Base-by-base conservation (phyloP, 2,888 invertebrate species). In the Trichogramma dendrolimi region DNA sequence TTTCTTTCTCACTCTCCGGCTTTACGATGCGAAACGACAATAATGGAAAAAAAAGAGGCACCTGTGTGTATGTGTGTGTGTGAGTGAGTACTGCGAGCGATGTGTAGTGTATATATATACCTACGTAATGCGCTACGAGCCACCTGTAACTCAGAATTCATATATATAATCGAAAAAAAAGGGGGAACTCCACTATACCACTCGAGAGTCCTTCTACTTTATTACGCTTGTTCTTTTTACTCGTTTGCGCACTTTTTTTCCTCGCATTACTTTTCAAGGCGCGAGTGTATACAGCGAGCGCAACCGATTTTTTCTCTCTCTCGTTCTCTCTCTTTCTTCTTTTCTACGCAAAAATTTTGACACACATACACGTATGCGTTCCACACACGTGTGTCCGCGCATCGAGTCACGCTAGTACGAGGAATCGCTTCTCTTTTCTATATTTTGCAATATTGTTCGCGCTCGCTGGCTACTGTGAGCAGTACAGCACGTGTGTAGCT, bases 121-220 rank as follows among this genome's bases (percentile, higher is more conserved):
- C 27, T 2, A 27, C 27, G 27, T 27, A 27, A 27, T 27, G 27
- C 27, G 27, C 27, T 27, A 27, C 27, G 58, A 68, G 71, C 73
- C 76, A 76, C 76, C 76, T 76, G 76, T 76, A 75, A 72, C 71
- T 62, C 64, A 60, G 62, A 64, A 63, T 64, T 63, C 61, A 62
- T 56, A 42, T 42, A 59, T 51, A 59, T 46, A 58, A 51, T 59
- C 51, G 54, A 60, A 61, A 58, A 56, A 52, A 59, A 61, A 63
- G 62, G 66, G 69, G 68, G 68, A 66, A 64, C 63, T 64, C 63
- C 63, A 69, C 59, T 59, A 63, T 63, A 55, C 61, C 63, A 70
- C 67, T 67, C 67, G 40, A 54, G 47, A 6, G 43, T 38, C 14
- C 41, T 5, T 11, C 6, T 27, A 43, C 39, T 8, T 39, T 56